Evolutionary conservation across 2,113 vertebrate genomes (phyloP).

Genomic region (Crotalus horridus): DNA sequence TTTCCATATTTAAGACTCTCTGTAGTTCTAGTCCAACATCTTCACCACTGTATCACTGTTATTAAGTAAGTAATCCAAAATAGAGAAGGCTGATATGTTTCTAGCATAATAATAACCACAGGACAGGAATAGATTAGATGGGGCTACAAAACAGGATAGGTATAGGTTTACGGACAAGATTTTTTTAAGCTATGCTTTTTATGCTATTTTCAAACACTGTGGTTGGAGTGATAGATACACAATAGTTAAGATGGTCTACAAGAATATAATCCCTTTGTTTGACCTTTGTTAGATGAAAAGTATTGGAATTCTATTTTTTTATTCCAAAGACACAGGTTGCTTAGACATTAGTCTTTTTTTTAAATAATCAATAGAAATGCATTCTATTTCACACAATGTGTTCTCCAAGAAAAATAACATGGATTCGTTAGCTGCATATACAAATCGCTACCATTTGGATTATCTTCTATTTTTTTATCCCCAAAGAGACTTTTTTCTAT

Average conservation of each 20-base stretch:
- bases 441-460: background rate
- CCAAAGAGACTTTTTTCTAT: background rate
- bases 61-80: background rate
- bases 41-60: background rate
- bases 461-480: background rate
- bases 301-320: background rate
- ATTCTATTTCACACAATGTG: background rate
- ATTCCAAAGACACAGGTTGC: background rate
- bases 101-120: background rate
- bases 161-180: background rate
- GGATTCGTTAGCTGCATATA: background rate
- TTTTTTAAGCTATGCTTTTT: background rate
- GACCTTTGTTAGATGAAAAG: background rate
- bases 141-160: background rate
- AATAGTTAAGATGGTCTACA: background rate
- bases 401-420: background rate
- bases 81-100: background rate
- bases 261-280: background rate
- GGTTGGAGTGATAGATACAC: background rate
- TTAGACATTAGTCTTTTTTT: background rate
- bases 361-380: background rate
- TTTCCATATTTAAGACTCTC: background rate
- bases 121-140: background rate
- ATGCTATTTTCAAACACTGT: background rate
- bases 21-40: background rate